phyloP scores from a whole-genome alignment of 2,797 vertebrate genomes.

The Premnoplex brunnescens region DNA sequence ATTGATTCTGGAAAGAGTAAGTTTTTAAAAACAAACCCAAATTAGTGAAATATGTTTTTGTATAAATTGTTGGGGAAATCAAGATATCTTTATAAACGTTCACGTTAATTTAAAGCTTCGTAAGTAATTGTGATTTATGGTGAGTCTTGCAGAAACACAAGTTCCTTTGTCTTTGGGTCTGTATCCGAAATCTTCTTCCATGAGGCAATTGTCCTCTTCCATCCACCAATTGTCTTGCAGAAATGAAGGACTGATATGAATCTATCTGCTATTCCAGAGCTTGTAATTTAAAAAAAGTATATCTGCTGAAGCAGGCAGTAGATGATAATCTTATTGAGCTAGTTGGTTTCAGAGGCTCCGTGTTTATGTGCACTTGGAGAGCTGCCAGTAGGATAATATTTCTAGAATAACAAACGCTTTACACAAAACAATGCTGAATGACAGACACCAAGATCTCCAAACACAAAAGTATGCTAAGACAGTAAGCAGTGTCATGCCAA shows the following conservation, averaged over 20 bases:
- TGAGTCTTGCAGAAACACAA: neutral
- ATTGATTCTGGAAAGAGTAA: neutral
- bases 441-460: neutral
- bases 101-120: neutral
- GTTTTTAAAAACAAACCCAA: neutral
- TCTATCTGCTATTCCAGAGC: neutral
- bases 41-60: neutral
- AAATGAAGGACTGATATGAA: neutral
- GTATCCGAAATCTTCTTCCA: neutral
- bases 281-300: neutral
- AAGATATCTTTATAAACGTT: neutral
- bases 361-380: neutral
- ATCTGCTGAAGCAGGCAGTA: neutral
- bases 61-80: neutral
- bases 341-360: neutral
- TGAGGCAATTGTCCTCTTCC: neutral
- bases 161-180: neutral
- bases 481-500: neutral
- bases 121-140: neutral
- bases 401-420: neutral
- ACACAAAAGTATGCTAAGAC: neutral
- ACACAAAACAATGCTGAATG: neutral
- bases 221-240: neutral
- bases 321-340: neutral
- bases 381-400: neutral